A percentile compares a stretch with the other conserved stretches of the same genome.
Conservation (phyloP, 2,888 invertebrate species). For the Mythimna lalbum region DNA sequence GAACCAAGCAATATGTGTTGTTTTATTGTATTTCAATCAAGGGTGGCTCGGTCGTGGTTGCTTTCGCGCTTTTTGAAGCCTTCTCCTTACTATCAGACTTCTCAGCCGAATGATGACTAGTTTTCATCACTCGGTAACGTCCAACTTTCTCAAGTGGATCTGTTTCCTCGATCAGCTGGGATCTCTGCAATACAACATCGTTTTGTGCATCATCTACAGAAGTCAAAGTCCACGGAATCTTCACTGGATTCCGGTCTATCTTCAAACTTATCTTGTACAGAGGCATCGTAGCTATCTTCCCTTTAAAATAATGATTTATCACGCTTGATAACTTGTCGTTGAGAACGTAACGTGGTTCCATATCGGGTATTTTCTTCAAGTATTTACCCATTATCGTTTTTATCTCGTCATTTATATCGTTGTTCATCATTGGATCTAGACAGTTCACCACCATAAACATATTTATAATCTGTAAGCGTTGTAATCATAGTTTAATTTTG, state of each 20-base stretch:
- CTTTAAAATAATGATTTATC: constrained; percentile 77
- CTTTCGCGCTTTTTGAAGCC: background rate
- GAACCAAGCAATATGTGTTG: constrained; percentile 25
- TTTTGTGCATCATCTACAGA: background rate
- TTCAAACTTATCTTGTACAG: constrained; percentile 81
- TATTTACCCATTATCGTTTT: constrained; percentile 74
- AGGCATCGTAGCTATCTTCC: constrained; percentile 80
- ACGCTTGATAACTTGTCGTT: constrained; percentile 77
- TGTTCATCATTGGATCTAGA: constrained; percentile 63
- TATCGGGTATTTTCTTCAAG: constrained; percentile 76
- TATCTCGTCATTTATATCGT: constrained; percentile 67
- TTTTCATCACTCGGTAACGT: constrained; percentile 14
- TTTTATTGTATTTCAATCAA: constrained; percentile 40
- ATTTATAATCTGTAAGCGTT: constrained; percentile 62
- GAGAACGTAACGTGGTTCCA: constrained; percentile 77
- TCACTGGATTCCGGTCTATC: constrained; percentile 81
- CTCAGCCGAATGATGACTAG: background rate
- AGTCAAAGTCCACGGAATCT: constrained; percentile 81
- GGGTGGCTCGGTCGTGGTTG: background rate
- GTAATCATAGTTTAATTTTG: background rate
- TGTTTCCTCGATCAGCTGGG: constrained; percentile 7
- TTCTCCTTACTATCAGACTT: background rate
- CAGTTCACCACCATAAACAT: constrained; percentile 60
- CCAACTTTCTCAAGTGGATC: constrained; percentile 10
- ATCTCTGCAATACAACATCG: constrained; percentile 7